Evolutionary conservation across 2,888 invertebrate genomes (phyloP).

Genomic region (Synergus japonicus): DNA sequence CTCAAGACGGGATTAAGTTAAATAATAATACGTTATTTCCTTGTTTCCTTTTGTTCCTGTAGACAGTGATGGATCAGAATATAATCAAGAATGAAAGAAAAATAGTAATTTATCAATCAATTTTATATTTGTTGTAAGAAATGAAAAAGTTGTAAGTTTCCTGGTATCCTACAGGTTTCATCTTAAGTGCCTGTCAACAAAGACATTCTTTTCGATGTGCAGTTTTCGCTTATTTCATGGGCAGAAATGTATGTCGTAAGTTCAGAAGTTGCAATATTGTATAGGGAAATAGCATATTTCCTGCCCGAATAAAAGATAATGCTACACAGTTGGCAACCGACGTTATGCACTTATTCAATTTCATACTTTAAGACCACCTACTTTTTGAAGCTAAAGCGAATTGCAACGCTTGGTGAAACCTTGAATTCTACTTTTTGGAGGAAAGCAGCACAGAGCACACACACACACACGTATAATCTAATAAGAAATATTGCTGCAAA

Average conservation of each 20-base stretch:
- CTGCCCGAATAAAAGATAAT: conserved; percentile 7
- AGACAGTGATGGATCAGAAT: background rate
- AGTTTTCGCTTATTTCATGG: background rate
- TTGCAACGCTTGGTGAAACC: background rate
- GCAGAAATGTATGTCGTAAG: conserved; percentile 10
- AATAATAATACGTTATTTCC: background rate
- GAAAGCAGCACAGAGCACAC: too few species aligned
- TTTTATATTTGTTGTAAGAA: background rate
- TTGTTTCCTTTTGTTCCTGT: background rate
- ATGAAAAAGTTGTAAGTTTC: background rate
- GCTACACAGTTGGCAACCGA: conserved; percentile 20
- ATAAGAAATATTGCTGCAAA: background rate
- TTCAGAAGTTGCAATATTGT: conserved; percentile 23
- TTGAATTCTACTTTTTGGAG: background rate
- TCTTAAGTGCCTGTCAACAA: background rate
- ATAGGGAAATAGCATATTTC: conserved; percentile 25
- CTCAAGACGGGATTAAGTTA: background rate
- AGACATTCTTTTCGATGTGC: background rate
- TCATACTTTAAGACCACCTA: conserved; percentile 12
- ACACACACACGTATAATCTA: background rate
- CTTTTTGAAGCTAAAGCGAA: background rate
- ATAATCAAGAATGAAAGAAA: background rate
- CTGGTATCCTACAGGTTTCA: background rate
- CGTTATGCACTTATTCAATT: conserved; percentile 18
- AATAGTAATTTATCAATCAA: background rate